Base-by-base conservation (phyloP, 2,888 invertebrate species). In the Napeogenes inachia region DNA sequence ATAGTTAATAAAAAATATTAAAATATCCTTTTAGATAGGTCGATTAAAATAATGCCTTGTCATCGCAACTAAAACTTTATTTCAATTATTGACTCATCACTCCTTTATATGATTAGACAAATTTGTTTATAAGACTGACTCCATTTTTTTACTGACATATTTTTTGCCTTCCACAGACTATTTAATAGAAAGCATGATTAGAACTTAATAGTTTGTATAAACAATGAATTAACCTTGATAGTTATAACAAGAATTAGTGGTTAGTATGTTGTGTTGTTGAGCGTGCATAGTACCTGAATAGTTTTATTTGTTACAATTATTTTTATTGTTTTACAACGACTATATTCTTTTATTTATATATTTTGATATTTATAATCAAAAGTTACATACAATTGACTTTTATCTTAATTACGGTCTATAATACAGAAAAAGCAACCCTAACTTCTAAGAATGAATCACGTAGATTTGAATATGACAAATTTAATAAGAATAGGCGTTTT, bases 31-130 rank as follows among this genome's bases (percentile, higher is more conserved):
- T 62, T 56, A 69, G 67, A 61, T 69, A 64, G 69, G 69, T 70
- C 67, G 67, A 68, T 71, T 67, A 67, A 50, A 62, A 61, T 60
- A 70, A 68, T 64, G 87, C 85, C 70, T 61, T 74, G 79, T 87
- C 88, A 87, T 85, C 77, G 75, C 67, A 78, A 73, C 82, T 85
- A 86, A 87, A 80, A 85, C 83, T 81, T 85, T 86, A 85, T 87
- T 87, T 84, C 80, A 84, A 81, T 81, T 80, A 81, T 79, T 70
- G 71, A 70, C 59, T 71, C 75, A 69, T 77, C 83, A 81, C 85
- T 85, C 87, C 85, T 68, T 56, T 46, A 64, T 56, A 61, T 45
- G 58, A 60, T 53, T 53, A 58, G 45, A 61, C 46, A 59, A 61
- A 64, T 50, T 50, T 50, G 50, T 50, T 42, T 42, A 10, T 42